Base-by-base conservation (phyloP, 2,888 invertebrate genomes). In the Cristatella mucedo region DNA sequence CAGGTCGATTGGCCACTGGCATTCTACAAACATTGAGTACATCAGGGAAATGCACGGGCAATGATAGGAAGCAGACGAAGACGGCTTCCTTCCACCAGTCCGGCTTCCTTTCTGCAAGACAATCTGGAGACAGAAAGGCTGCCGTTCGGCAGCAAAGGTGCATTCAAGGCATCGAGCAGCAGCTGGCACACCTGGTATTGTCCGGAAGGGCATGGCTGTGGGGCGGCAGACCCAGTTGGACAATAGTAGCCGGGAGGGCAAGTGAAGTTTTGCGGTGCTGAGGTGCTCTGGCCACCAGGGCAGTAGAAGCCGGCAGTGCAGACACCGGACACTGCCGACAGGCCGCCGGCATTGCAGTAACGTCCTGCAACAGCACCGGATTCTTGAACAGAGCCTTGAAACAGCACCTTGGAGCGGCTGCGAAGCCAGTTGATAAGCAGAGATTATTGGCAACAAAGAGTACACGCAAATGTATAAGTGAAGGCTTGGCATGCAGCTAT, bases 261-360 rank as follows among this genome's bases (percentile, higher is more conserved):
- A 38, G 50, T 54, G 46, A 53, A 54, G 46, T 56, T 55, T 21
- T 47, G 49, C 0, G 60, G 61, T 1, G 52, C 57, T 34, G 53
- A 39, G 3, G 54, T 48, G n/a, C 41, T 44, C 42, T 57, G 57
- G 42, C 59, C 59, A 2, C 43, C 48, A 5, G 61, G 61, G 45
- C 62, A 62, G 46, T 59, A 61, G 50, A 55, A 61, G 6, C 60
- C 57, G 4, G 54, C 48, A 16, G 15, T 40, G 46, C 58, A 58
- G 39, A 50, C 46, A 1, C 57, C 58, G 34, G 51, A 42, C 2
- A 53, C 50, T 2, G 38, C n/a, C 3, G 51, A 40, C 29, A 57
- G 43, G n/a, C 60, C 60, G 38, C 53, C 51, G 4, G 38, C 21
- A 4, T 46, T 53, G 49, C 62, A 62, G 44, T 58, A 61, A 24